These are phyloP conservation scores for Pseudococcus longispinus DNA, from an alignment of 2,888 invertebrate genomes.

Conservation along the genomic window DNA sequence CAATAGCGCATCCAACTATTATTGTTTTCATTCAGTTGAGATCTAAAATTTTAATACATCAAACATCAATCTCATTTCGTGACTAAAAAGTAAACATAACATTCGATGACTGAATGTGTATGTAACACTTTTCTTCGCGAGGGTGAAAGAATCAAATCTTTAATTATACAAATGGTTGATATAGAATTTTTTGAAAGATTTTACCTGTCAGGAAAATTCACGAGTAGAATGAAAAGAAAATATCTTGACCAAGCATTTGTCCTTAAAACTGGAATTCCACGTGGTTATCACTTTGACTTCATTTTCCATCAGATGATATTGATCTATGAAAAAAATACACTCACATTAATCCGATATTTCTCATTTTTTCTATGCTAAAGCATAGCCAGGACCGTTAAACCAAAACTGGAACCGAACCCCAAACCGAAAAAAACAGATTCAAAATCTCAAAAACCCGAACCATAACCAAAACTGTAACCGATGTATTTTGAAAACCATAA, in stretches of 20 bases:
- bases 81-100: neutral
- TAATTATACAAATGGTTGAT: no score
- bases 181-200: neutral
- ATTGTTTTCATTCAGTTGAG: neutral
- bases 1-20: neutral
- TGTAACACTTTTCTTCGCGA: no score
- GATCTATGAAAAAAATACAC: neutral
- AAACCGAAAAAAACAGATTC: no score
- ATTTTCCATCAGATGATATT: neutral
- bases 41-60: no score
- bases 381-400: no score
- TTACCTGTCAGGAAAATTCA: neutral
- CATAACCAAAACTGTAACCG: no score
- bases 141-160: no score
- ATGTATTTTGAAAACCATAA: no score
- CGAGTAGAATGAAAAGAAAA: neutral
- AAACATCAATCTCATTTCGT: neutral
- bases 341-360: neutral
- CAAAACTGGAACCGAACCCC: no score
- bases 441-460: no score
- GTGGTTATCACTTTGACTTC: neutral
- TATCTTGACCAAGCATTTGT: neutral
- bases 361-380: no score
- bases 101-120: no score
- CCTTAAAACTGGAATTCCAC: slow-evolving; percentile 15